Evolutionary conservation across 1,140 invertebrate species (phyloP).

Genomic region (Neodiprion pinetum): DNA sequence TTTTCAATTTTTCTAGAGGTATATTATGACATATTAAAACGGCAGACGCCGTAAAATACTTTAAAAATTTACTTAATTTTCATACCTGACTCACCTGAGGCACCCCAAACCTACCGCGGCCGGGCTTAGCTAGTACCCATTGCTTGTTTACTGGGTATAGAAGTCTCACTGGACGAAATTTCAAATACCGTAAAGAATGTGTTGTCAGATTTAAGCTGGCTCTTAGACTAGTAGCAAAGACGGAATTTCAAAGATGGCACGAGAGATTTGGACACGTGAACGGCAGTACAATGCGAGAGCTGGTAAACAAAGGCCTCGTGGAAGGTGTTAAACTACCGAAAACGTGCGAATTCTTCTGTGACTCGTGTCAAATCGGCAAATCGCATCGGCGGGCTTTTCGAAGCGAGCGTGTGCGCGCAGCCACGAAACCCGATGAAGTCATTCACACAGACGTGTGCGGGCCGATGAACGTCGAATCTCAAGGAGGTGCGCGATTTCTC

Average conservation of each 20-base stretch:
- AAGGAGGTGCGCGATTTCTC: neutral
- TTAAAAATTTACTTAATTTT: no score
- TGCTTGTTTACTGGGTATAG: no score
- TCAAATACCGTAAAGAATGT: no score
- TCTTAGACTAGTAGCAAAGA: no score
- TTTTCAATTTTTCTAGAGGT: no score
- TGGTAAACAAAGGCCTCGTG: neutral
- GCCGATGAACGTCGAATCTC: neutral
- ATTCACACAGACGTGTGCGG: neutral
- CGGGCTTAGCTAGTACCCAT: no score
- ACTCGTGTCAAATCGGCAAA: neutral
- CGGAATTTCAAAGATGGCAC: neutral
- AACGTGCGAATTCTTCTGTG: neutral
- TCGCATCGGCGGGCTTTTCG: neutral
- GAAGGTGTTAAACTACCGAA: neutral
- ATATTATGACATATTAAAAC: no score
- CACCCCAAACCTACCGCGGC: no score
- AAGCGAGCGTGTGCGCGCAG: neutral
- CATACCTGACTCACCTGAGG: no score
- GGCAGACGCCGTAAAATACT: no score
- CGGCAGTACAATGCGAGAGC: neutral
- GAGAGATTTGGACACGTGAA: neutral
- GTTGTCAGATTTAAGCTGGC: no score
- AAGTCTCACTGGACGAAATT: no score
- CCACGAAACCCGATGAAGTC: neutral